These are phyloP conservation scores for Cepaea hortensis DNA, from an alignment of 2,888 invertebrate genomes.

Conservation along the genomic window DNA sequence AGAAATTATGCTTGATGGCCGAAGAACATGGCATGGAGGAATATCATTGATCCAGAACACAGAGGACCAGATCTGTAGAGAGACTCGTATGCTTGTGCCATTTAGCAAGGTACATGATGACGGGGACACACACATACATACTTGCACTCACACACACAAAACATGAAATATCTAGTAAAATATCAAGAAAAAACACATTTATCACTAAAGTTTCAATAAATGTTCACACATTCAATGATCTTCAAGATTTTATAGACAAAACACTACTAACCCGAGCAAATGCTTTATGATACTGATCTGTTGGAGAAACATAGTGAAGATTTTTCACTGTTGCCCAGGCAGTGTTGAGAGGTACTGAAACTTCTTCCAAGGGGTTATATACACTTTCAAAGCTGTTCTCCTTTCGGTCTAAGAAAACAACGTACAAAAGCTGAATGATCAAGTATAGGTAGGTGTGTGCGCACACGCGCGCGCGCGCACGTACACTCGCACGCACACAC, in stretches of 20 bases:
- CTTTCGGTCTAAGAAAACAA: conserved; percentile 57
- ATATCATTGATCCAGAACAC: no score
- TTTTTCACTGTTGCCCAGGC: conserved; percentile 93
- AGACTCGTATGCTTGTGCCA: no score
- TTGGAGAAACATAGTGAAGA: conserved; percentile 86
- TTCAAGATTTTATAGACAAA: not conserved
- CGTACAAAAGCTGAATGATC: not conserved
- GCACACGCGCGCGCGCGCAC: no score
- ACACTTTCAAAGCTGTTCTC: conserved; percentile 66
- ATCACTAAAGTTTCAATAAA: not conserved
- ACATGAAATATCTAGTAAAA: not conserved
- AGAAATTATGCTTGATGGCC: no score
- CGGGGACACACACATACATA: no score
- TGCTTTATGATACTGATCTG: conserved; percentile 62
- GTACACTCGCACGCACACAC: no score
- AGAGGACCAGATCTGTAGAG: no score
- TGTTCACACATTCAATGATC: not conserved
- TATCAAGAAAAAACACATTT: not conserved
- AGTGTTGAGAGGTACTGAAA: conserved; percentile 85
- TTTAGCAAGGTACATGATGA: no score
- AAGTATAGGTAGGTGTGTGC: not conserved
- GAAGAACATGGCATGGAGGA: no score
- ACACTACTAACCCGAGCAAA: conserved; percentile 64
- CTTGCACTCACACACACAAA: no score
- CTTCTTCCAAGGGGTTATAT: conserved; percentile 78